Evolutionary conservation across 2,888 invertebrate genomes (phyloP), one percentile per base, ranked within the genome.

Genomic region (Tachystola acroxantha): DNA sequence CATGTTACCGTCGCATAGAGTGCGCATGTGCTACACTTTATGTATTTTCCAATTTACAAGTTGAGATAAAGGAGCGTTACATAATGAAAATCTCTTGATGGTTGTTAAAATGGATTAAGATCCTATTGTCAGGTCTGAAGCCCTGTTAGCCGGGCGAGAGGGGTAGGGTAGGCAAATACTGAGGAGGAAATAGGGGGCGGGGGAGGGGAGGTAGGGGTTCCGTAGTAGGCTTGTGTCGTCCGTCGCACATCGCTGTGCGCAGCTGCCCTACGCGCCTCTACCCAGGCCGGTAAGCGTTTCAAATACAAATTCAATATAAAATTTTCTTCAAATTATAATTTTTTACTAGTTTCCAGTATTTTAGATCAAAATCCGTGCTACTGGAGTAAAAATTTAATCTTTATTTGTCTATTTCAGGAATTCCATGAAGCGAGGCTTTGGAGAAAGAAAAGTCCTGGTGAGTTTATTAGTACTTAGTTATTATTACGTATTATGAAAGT

Each of bases 221-320:
- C 63, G 63, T 64, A 47, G 61, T 58, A 60, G 62, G 64, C 59
- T 50, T 60, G 64, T 67, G 70, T 60, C 65, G 64, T 46, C 59
- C 60, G 61, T 50, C 68, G 61, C 71, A 70, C 68, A 71, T 63
- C 64, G 67, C 65, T 48, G 48, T 63, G 77, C 79, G 75, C 77
- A 68, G 75, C 69, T 71, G 79, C 65, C 61, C 55, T 62, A 55
- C 56, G 46, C 60, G 60, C 58, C 63, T 48, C 54, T 40, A 16
- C 9, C 24, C 24, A 41, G 44, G 47, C 42, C 37, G 52, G 56
- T 55, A 44, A 53, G 50, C 42, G 30, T 35, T 25, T 30, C 11
- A 27, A 35, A 16, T 38, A 20, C 10, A 19, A 24, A 34, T 40
- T 25, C 38, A 24, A 22, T 33, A 13, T 38, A 11, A 11, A 41